Evolutionary conservation across 2,888 invertebrate genomes (phyloP).

Genomic region (Heteropelma amictum): DNA sequence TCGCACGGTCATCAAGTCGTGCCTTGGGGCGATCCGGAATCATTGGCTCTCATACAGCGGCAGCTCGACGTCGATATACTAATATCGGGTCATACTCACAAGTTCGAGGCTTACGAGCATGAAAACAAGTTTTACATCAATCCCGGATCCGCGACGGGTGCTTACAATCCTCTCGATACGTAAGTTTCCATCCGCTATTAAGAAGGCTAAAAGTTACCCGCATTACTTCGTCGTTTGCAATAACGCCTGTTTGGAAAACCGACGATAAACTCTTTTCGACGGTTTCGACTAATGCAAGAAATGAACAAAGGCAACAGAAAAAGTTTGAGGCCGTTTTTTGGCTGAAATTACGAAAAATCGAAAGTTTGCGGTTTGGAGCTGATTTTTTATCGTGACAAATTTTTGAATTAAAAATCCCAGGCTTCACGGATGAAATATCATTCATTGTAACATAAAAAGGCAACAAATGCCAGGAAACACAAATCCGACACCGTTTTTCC

Average conservation of each 20-base stretch:
- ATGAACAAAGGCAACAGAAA: no score
- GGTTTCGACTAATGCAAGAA: no score
- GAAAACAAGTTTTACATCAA: conserved; percentile 99
- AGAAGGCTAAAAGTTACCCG: neutral
- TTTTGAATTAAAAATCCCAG: no score
- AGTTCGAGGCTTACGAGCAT: conserved; percentile 98
- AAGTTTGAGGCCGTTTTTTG: no score
- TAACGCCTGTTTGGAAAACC: neutral
- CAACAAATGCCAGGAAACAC: no score
- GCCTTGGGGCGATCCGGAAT: conserved; percentile 97
- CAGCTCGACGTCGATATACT: conserved; percentile 99
- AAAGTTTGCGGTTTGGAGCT: no score
- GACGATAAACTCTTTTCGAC: no score
- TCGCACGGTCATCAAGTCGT: conserved; percentile 99
- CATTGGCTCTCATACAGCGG: conserved; percentile 94
- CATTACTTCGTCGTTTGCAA: neutral
- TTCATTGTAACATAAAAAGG: no score
- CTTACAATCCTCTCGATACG: conserved; percentile 95
- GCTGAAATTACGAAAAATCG: no score
- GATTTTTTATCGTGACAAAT: no score
- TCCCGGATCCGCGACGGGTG: conserved; percentile 99
- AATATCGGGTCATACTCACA: conserved; percentile 99
- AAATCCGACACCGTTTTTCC: no score
- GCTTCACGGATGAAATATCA: no score
- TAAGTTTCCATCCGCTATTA: conserved; percentile 77